These are phyloP conservation scores for Drosophila punjabiensis DNA, from an alignment of 1,140 invertebrate species.

Conservation along the genomic window DNA sequence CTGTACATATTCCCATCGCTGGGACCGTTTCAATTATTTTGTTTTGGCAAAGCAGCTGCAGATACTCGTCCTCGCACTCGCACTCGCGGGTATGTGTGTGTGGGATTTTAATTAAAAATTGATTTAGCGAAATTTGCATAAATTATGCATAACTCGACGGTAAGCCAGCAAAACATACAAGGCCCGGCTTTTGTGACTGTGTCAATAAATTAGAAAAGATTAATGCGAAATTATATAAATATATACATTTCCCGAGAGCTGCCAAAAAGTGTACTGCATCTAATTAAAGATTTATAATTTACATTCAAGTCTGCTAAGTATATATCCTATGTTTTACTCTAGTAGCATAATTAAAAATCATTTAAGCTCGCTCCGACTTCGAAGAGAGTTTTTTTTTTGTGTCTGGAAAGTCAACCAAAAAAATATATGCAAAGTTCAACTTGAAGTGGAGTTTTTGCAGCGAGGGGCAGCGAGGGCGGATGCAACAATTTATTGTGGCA, in stretches of 20 bases:
- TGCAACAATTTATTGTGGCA: constrained; percentile 72
- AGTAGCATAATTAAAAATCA: constrained; percentile 68
- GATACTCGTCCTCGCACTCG: neutral
- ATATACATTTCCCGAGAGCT: constrained; percentile 5
- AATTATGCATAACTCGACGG: constrained; percentile 77
- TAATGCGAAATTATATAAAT: constrained; percentile 71
- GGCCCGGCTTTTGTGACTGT: constrained; percentile 46
- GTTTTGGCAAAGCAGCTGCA: constrained; percentile 41
- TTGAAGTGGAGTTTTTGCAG: neutral
- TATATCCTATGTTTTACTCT: constrained; percentile 10
- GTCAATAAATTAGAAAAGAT: constrained; percentile 82
- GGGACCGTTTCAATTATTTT: constrained; percentile 53
- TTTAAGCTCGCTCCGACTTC: constrained; percentile 42
- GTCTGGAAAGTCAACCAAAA: constrained; percentile 11
- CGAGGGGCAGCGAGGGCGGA: neutral
- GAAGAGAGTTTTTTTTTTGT: constrained; percentile 1
- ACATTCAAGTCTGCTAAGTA: constrained; percentile 6
- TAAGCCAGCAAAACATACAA: constrained; percentile 56
- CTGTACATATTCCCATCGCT: constrained; percentile 17
- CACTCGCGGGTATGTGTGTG: constrained; percentile 24
- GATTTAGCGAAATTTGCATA: constrained; percentile 83
- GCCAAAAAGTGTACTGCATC: constrained; percentile 5
- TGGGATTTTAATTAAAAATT: constrained; percentile 82
- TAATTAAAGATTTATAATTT: constrained; percentile 66
- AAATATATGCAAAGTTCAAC: constrained; percentile 35